Evolutionary conservation across 2,113 vertebrate species (phyloP), one percentile per base, ranked within the genome.

Genomic region (Amphilophus citrinellus): DNA sequence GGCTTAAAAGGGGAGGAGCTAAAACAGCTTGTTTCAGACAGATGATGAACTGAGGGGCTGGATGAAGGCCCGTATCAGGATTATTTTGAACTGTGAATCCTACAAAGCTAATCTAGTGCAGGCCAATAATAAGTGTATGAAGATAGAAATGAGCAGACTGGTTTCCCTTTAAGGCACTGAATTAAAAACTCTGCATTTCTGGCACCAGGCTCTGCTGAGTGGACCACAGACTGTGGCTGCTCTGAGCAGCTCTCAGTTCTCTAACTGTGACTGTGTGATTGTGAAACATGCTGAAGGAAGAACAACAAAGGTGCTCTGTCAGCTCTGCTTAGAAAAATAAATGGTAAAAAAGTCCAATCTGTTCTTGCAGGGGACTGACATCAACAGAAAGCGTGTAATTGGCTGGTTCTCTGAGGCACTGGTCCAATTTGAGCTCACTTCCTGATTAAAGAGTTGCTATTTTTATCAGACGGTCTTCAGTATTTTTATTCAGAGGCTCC

Each of bases 381-480:
- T 75, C 77, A 81, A 58, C 88, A 85, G 66, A 73, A 76, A 56
- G 44, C 1, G 11, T 57, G 77, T 89, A 80, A 89, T 83, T 80
- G 85, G 87, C 78, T 60, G 61, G 81, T 83, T 83, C 87, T 89
- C 78, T 60, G 13, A 65, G 90, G 90, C 50, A 0, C 7, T 39
- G 81, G 80, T 86, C 89, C 87, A 89, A 82, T 85, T 79, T 58
- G 81, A 86, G 63, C 35, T 66, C 80, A 30, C 62, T 61, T 86
- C 77, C 84, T 78, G 79, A 79, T 86, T 61, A 81, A 83, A 81
- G 86, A 82, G 63, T 13, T 87, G 77, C 84, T 89, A 90, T 86
- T 84, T 88, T 73, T 86, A 61, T n/a, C 50, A 2, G 24, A 20
- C 9, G 2, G 37, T 53, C 61, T 63, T 66, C 66, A 20, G 24